phyloP scores from a whole-genome alignment of 2,113 vertebrate species.

The Himantopus leucocephalus region DNA sequence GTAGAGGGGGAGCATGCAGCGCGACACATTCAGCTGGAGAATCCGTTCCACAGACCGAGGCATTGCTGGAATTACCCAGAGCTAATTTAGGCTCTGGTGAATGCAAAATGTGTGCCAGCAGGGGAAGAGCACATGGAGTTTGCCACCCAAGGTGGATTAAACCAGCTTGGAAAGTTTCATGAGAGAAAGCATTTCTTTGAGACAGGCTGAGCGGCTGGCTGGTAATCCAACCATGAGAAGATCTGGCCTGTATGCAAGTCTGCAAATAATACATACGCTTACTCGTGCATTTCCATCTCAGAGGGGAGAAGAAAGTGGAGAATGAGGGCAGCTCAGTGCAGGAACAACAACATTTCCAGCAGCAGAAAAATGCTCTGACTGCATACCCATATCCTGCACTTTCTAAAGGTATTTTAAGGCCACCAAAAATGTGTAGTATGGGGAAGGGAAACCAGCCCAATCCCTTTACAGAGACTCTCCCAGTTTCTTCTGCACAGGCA shows the following conservation, averaged over 20 bases:
- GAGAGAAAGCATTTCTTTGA: conserved; percentile 62
- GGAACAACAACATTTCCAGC: conserved; percentile 19
- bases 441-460: not conserved
- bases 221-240: conserved; percentile 61
- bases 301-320: conserved; percentile 35
- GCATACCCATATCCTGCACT: conserved; percentile 2
- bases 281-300: conserved; percentile 28
- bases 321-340: conserved; percentile 24
- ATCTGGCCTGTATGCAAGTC: conserved; percentile 36
- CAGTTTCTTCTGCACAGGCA: not conserved
- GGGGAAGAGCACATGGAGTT: conserved; percentile 48
- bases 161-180: conserved; percentile 64
- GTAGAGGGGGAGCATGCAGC: not conserved
- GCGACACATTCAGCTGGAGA: not conserved
- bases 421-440: conserved; percentile 14
- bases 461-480: not conserved
- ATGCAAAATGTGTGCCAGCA: conserved; percentile 49
- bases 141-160: conserved; percentile 73
- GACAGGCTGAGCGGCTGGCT: conserved; percentile 53
- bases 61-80: conserved; percentile 59
- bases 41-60: conserved; percentile 33
- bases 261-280: conserved; percentile 52
- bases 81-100: conserved; percentile 62
- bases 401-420: conserved; percentile 56
- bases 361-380: conserved; percentile 13